A percentile compares a stretch with the other conserved stretches of the same genome.
Evolutionary conservation across 1,140 invertebrate genomes (phyloP).

Genomic region (Danaus melanippus): DNA sequence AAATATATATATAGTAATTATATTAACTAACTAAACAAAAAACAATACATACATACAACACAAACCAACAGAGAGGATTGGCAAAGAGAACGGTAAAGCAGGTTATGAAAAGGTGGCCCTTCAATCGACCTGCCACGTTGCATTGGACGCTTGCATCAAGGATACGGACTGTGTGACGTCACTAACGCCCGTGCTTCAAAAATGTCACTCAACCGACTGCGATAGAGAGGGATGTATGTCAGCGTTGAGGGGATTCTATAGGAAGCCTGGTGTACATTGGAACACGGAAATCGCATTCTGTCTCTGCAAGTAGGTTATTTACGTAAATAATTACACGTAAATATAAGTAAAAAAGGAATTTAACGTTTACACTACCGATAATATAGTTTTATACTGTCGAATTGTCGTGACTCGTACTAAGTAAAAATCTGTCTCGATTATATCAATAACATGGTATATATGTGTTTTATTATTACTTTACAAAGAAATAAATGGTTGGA

Average conservation of each 20-base stretch:
- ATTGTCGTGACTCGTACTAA: too few relatives aligned
- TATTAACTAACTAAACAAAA: too few relatives aligned
- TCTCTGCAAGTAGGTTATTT: constrained; percentile 88
- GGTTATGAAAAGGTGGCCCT: constrained; percentile 69
- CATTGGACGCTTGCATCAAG: constrained; percentile 81
- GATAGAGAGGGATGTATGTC: constrained; percentile 89
- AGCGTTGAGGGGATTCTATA: constrained; percentile 88
- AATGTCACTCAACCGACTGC: constrained; percentile 84
- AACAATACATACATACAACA: constrained; percentile 25
- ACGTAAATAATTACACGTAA: background rate
- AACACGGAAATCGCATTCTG: constrained; percentile 92
- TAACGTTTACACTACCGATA: too few relatives aligned
- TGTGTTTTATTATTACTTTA: constrained; percentile 2
- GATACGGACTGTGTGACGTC: constrained; percentile 82
- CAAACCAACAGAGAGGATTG: constrained; percentile 66
- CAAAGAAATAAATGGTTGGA: background rate
- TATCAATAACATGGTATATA: too few relatives aligned
- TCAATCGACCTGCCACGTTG: constrained; percentile 84
- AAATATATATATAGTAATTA: background rate
- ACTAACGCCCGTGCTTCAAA: constrained; percentile 84
- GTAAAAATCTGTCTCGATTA: too few relatives aligned
- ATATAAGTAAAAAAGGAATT: too few relatives aligned
- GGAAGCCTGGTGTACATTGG: constrained; percentile 82
- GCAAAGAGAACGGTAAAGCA: constrained; percentile 66
- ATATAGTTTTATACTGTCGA: too few relatives aligned